Base-by-base conservation (phyloP, 2,888 invertebrate genomes). In the Himalopsyche japonica region DNA sequence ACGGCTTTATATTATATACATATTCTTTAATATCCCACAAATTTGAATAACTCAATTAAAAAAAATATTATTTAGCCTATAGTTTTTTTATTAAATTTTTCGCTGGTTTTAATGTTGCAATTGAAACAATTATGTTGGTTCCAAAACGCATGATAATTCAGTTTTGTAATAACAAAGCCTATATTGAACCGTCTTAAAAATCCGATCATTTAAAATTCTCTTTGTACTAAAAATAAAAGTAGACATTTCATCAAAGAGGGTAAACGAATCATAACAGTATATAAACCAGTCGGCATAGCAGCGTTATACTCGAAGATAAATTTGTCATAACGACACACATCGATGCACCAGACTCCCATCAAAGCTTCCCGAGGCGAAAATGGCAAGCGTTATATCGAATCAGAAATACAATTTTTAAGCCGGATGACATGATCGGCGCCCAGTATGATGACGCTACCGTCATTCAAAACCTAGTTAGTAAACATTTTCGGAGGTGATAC, bases 391-490 rank as follows among this genome's bases (percentile, higher is more conserved):
- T 79, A 83, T 85, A 86, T 86, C 84, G 85, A 86, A 86, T 86
- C 85, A 85, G 82, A 86, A 85, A 86, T 85, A 83, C 80, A 81
- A 83, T 86, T 86, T 70, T 86, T 83, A 77, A 85, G 77, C 76
- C 80, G 80, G 80, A 77, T 83, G 84, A 82, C 80, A 79, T 70
- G 70, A 70, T 70, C 70, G 70, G 30, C 30, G 70, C 70, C 70
- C 70, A 70, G 30, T 70, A 12, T 27, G 70, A 70, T 12, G 70
- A 70, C 30, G 30, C 20, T 30, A 27, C 12, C 70, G 30, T 12
- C 12, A 27, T 70, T 7, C 15, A 27, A 20, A 70, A 12, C 70
- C 12, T 15, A 24, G 70, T 70, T 70, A 1, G 27, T 30, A 27
- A 70, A 27, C 27, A 3, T 1, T 57, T 12, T 43, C 43, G 15